Evolutionary conservation across 2,113 vertebrate genomes (phyloP), one percentile per base, ranked within the genome.

Genomic region (Sander lucioperca): DNA sequence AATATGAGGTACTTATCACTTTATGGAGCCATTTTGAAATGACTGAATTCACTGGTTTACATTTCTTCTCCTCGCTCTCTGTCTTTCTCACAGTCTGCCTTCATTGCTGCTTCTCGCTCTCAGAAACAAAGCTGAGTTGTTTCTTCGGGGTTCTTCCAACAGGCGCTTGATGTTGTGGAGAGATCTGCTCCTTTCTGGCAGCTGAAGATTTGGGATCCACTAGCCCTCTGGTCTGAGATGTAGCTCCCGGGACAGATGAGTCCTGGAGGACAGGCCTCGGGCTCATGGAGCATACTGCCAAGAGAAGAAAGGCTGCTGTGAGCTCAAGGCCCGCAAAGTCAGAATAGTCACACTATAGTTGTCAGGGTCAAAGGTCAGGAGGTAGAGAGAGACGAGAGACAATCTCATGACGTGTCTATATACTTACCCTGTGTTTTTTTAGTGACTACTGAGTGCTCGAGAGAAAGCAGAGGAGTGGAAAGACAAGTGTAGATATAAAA

Each of bases 61-160:
- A 33, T 43, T 23, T 57, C 6, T 15, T 9, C 18, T 27, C 8
- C 51, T 10, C 7, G 30, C 14, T 48, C 5, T 30, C 21, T 25
- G 45, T 54, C 5, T 50, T 36, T 84, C 18, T 43, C 45, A 5
- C 39, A 13, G 61, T 87, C 39, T 36, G 48, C 36, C 62, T 80
- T 88, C 23, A 82, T 7, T 66, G 61, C 65, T 79, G 79, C 9
- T 79, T 91, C 79, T 94, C 88, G 1, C 86, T 89, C 82, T 90
- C 90, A 53, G 93, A 33, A 36, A 79, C 76, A 81, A 94, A 93
- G 84, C 89, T 89, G 65, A 93, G 89, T 4, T 93, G 89, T 83
- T 93, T 93, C 79, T 89, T 90, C 0, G 80, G 58, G 2, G 56
- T 58, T 77, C 59, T 77, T 30, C 68, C 82, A 27, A 2, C 7